Base-by-base conservation (phyloP, 2,888 invertebrate species). In the Panopea generosa region DNA sequence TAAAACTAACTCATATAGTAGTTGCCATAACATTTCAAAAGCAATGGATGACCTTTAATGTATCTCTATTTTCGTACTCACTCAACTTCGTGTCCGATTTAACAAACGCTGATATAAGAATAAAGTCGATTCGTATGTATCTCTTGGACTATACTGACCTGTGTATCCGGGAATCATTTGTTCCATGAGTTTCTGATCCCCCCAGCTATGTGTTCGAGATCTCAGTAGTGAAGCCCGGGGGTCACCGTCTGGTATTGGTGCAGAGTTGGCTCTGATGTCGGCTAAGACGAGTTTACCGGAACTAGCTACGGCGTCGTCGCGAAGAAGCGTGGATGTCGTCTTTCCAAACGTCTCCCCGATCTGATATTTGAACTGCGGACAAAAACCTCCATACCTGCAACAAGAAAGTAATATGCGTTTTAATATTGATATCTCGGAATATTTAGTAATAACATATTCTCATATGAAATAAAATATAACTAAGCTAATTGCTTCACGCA, bases 361-460 rank as follows among this genome's bases (percentile, higher is more conserved):
- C 63, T 87, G 82, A 74, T 87, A 90, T 73, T 90, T 90, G 77
- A 90, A 89, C 69, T 90, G 90, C 2, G 90, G 90, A 81, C 90
- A 90, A 45, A 87, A 90, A 2, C 90, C 90, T 2, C 89, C 89
- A 77, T 90, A 90, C 26, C 90, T 88, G 74, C n/a, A n/a, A n/a
- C n/a, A n/a, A n/a, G n/a, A n/a, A n/a, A n/a, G n/a, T n/a, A n/a
- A n/a, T n/a, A n/a, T n/a, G n/a, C n/a, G n/a, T n/a, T n/a, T n/a
- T n/a, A n/a, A n/a, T n/a, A n/a, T n/a, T n/a, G n/a, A n/a, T n/a
- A n/a, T n/a, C n/a, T n/a, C n/a, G n/a, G n/a, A n/a, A n/a, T n/a
- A n/a, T n/a, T n/a, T n/a, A n/a, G n/a, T n/a, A n/a, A n/a, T n/a
- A n/a, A n/a, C n/a, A n/a, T n/a, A n/a, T n/a, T n/a, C n/a, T n/a